phyloP scores from a whole-genome alignment of 2,888 invertebrate species.

The Strigamia crassipes region DNA sequence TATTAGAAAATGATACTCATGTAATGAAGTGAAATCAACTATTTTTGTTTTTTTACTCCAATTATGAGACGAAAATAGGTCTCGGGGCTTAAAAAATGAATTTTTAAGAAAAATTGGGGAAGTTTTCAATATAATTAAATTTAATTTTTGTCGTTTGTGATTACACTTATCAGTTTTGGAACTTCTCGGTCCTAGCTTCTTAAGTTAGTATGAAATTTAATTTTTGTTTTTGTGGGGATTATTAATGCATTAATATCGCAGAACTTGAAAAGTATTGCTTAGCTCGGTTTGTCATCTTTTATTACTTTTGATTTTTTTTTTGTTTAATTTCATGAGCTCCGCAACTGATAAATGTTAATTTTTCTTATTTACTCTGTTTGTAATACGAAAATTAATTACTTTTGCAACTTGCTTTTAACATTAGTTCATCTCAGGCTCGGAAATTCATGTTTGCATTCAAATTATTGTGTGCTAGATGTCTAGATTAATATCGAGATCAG shows the following conservation, averaged over 20 bases:
- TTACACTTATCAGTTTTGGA: constrained; percentile 28
- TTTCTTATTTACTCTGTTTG: constrained; percentile 1
- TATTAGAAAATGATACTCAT: constrained; percentile 36
- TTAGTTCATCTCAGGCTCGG: not conserved
- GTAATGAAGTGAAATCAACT: not conserved
- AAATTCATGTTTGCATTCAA: constrained; percentile 7
- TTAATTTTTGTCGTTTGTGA: constrained; percentile 19
- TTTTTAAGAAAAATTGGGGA: not conserved
- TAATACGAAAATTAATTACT: not conserved
- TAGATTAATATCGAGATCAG: not conserved
- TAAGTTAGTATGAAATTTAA: too few relatives aligned
- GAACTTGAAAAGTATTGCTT: not conserved
- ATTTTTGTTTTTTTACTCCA: not conserved
- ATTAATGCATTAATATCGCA: too few relatives aligned
- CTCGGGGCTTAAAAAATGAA: not conserved
- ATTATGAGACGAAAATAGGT: not conserved
- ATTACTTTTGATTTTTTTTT: not conserved
- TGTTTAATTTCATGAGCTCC: not conserved
- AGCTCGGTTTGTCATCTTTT: not conserved
- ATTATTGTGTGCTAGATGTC: constrained; percentile 31
- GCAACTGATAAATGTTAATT: constrained; percentile 32
- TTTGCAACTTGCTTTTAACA: not conserved
- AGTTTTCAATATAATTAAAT: not conserved
- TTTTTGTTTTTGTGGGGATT: too few relatives aligned
- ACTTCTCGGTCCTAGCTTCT: not conserved